Evolutionary conservation across 1,140 invertebrate species (phyloP).

Genomic region (Procambarus clarkii): DNA sequence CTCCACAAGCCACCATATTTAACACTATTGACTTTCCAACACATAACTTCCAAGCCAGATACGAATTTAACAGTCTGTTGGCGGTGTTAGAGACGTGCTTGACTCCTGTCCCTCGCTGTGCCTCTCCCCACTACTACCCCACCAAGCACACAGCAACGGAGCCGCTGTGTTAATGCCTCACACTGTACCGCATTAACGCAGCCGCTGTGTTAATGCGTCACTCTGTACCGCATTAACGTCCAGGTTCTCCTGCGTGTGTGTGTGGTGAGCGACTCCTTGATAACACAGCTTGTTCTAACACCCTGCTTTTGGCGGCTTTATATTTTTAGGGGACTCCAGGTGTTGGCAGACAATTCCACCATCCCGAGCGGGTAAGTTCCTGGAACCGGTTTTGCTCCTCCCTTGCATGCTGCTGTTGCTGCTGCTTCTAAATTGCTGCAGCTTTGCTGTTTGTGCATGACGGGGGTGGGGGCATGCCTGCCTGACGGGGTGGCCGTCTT

Average conservation of each 20-base stretch:
- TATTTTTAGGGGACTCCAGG: conserved; percentile 19
- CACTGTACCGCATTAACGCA: neutral
- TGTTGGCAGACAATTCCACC: conserved; percentile 1
- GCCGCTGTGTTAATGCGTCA: too few relatives aligned
- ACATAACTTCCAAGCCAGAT: too few relatives aligned
- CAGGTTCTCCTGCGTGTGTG: too few relatives aligned
- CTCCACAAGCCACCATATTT: too few relatives aligned
- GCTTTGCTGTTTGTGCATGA: neutral
- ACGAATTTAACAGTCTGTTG: too few relatives aligned
- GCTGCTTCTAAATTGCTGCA: neutral
- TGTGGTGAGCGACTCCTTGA: neutral
- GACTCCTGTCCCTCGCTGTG: too few relatives aligned
- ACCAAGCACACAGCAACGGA: neutral
- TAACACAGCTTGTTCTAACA: neutral
- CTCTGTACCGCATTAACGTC: too few relatives aligned
- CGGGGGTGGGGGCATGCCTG: neutral
- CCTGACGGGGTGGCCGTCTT: too few relatives aligned
- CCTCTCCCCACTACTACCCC: neutral
- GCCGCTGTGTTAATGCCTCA: neutral
- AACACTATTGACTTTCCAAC: too few relatives aligned
- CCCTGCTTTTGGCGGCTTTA: neutral
- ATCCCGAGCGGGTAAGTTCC: conserved; percentile 11
- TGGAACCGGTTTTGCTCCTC: neutral
- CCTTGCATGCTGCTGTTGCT: neutral
- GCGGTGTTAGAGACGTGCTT: too few relatives aligned